A percentile compares a stretch with the other conserved stretches of the same genome.
phyloP scores from a whole-genome alignment of 1,140 invertebrate species.

The Diorhabda carinulata region DNA sequence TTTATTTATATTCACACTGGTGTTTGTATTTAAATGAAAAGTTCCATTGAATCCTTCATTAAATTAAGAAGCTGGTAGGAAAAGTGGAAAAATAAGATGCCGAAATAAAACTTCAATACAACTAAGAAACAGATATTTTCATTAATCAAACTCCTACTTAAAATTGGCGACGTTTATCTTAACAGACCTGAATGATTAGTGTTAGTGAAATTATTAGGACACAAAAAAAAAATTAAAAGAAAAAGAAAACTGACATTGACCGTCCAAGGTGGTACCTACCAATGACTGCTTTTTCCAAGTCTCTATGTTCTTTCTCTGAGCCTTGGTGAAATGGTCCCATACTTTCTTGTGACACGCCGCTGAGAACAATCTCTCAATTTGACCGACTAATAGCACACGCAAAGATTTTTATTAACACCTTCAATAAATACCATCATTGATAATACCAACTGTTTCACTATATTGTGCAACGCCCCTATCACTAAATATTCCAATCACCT shows the following conservation, averaged over 20 bases:
- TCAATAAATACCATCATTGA: slow-evolving; percentile 8
- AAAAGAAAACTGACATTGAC: slow-evolving; percentile 7
- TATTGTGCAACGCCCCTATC: too few species aligned
- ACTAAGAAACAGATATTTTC: too few species aligned
- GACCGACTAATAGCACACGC: slow-evolving; percentile 77
- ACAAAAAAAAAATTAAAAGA: not conserved
- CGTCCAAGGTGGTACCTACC: slow-evolving; percentile 68
- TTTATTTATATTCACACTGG: too few species aligned
- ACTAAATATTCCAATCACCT: too few species aligned
- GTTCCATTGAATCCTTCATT: too few species aligned
- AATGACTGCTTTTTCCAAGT: slow-evolving; percentile 94
- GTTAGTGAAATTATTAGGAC: not conserved
- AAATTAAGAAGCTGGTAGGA: too few species aligned
- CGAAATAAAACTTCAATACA: too few species aligned
- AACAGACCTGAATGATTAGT: not conserved
- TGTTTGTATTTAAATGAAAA: too few species aligned
- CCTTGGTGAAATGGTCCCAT: slow-evolving; percentile 99
- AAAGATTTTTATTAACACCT: slow-evolving; percentile 30
- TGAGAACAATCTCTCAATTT: slow-evolving; percentile 94
- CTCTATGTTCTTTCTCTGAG: slow-evolving; percentile 96
- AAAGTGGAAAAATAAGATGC: too few species aligned
- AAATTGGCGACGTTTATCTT: too few species aligned
- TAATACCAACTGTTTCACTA: not conserved
- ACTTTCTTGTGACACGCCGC: slow-evolving; percentile 94
- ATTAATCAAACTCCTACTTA: too few species aligned